Evolutionary conservation across 2,888 invertebrate genomes (phyloP).

Genomic region (Micoletzkya japonica): DNA sequence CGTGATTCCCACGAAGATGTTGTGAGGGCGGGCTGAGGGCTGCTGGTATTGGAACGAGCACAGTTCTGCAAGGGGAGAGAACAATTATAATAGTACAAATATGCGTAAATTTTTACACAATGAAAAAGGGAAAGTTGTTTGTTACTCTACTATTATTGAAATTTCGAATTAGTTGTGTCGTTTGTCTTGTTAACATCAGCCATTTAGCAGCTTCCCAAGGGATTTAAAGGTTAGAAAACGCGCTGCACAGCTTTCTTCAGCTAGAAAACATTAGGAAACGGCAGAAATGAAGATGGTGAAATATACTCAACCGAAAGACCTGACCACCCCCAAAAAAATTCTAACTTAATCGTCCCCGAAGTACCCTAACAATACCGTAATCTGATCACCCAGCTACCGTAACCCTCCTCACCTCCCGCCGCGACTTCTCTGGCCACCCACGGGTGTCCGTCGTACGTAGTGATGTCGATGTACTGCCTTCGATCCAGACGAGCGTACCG

Average conservation of each 20-base stretch:
- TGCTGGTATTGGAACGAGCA: constrained; percentile 1
- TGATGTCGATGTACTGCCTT: constrained; percentile 72
- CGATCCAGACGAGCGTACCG: constrained; percentile 68
- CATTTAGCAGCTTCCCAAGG: too few species aligned
- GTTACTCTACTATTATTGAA: background rate
- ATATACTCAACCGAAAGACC: too few species aligned
- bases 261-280: too few species aligned
- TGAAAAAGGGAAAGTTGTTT: background rate
- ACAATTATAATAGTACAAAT: too few species aligned
- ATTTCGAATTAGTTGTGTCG: background rate
- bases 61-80: constrained; percentile 5
- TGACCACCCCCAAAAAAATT: too few species aligned
- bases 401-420: constrained; percentile 75
- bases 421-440: constrained; percentile 80
- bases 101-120: too few species aligned
- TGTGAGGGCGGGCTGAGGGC: background rate
- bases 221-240: too few species aligned
- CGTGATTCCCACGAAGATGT: background rate
- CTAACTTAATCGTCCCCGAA: too few species aligned
- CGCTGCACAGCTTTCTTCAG: background rate
- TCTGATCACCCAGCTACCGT: constrained; percentile 64
- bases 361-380: too few species aligned
- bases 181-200: background rate
- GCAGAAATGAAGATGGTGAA: too few species aligned
- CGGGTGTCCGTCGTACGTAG: constrained; percentile 80